Evolutionary conservation across 35 echinoderm and acorn worm genomes (phyloP).

Genomic region (Anneissia japonica): DNA sequence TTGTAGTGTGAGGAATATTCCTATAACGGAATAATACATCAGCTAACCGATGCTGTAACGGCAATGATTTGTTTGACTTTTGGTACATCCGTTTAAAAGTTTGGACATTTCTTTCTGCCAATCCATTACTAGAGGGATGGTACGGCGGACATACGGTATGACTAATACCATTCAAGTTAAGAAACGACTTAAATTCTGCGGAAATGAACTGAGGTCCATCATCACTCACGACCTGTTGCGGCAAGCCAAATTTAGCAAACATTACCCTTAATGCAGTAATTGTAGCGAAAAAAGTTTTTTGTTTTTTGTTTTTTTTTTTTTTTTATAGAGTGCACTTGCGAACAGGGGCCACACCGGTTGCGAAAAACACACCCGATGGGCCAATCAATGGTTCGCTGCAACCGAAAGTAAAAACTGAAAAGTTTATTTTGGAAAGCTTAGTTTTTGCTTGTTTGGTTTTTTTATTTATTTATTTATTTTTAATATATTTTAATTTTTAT

Average conservation of each 20-base stretch:
- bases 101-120: neutral
- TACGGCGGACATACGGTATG: constrained; percentile 27
- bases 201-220: constrained; percentile 16
- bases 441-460: too few species aligned
- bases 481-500: too few species aligned
- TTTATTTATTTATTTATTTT: too few species aligned
- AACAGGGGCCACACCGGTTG: too few species aligned
- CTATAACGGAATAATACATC: neutral
- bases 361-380: too few species aligned
- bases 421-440: too few species aligned
- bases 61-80: neutral
- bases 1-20: neutral
- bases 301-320: too few species aligned
- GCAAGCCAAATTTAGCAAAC: constrained; percentile 7
- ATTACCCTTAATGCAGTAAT: neutral
- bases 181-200: constrained; percentile 1
- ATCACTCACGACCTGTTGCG: neutral
- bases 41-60: neutral
- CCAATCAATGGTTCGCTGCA: too few species aligned
- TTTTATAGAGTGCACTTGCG: too few species aligned
- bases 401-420: too few species aligned
- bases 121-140: neutral
- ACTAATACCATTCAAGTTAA: neutral
- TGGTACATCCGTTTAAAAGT: constrained; percentile 14
- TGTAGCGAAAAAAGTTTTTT: neutral